These are phyloP conservation scores for Diploptera punctata DNA, from an alignment of 2,888 invertebrate genomes.

Conservation along the genomic window DNA sequence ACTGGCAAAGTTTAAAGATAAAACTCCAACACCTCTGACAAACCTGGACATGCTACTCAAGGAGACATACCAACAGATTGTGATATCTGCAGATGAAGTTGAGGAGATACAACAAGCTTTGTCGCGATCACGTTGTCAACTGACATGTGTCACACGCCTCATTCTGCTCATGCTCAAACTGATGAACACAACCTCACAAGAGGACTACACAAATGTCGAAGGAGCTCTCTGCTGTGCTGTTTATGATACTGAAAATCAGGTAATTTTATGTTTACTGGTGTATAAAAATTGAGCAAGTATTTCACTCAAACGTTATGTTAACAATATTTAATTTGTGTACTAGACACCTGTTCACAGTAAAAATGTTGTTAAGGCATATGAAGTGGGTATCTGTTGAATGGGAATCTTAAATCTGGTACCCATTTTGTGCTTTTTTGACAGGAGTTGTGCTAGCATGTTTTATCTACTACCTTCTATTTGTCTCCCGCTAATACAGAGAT, in stretches of 20 bases:
- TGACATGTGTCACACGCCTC: conserved; percentile 54
- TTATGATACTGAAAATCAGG: conserved; percentile 37
- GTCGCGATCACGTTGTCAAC: conserved; percentile 45
- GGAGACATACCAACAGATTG: conserved; percentile 71
- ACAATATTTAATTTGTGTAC: no score
- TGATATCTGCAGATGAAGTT: conserved; percentile 58
- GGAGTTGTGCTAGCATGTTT: no score
- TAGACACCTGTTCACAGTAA: no score
- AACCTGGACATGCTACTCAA: conserved; percentile 74
- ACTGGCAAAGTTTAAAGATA: conserved; percentile 78
- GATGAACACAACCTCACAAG: conserved; percentile 36
- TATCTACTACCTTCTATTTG: no score
- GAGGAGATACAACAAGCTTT: conserved; percentile 52
- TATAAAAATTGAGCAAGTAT: no score
- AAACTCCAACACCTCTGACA: conserved; percentile 75
- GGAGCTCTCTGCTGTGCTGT: conserved; percentile 29
- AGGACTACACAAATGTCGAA: conserved; percentile 23
- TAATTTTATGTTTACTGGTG: no score
- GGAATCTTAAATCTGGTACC: no score
- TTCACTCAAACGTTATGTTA: no score
- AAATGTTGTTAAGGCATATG: no score
- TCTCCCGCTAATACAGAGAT: no score
- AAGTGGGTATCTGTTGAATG: no score
- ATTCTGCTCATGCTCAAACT: conserved; percentile 51
- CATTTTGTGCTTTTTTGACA: no score